Conservation (phyloP, 2,113 vertebrate genomes). For the Struthidea cinerea region DNA sequence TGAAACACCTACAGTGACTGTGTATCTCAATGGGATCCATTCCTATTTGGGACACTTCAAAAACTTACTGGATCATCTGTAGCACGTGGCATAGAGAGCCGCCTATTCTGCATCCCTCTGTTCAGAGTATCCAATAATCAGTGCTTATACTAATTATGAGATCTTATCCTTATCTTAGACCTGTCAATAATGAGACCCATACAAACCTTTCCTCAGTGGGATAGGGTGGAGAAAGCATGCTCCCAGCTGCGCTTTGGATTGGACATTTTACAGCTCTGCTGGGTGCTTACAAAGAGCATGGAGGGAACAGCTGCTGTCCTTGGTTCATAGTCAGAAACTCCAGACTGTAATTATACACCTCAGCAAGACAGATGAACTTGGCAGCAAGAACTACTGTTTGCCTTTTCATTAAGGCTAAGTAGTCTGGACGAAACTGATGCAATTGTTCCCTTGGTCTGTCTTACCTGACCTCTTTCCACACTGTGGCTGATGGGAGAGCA, state of each 20-base stretch:
- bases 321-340: slow-evolving; percentile 10
- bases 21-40: neutral
- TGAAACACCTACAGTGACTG: neutral
- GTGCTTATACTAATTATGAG: neutral
- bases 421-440: neutral
- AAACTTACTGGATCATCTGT: neutral
- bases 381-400: neutral
- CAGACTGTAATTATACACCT: slow-evolving; percentile 48
- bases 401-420: slow-evolving; percentile 26
- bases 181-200: neutral
- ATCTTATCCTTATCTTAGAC: neutral
- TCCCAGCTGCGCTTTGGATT: neutral
- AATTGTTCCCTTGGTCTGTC: neutral
- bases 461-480: neutral
- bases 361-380: slow-evolving; percentile 12
- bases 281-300: neutral
- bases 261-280: slow-evolving; percentile 38
- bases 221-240: neutral
- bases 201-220: neutral
- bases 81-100: neutral
- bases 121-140: neutral
- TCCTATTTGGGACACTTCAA: neutral
- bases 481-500: neutral
- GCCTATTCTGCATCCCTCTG: neutral
- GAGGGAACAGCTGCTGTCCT: neutral